Base-by-base conservation (phyloP, 2,113 vertebrate genomes). In the Noctilio leporinus region DNA sequence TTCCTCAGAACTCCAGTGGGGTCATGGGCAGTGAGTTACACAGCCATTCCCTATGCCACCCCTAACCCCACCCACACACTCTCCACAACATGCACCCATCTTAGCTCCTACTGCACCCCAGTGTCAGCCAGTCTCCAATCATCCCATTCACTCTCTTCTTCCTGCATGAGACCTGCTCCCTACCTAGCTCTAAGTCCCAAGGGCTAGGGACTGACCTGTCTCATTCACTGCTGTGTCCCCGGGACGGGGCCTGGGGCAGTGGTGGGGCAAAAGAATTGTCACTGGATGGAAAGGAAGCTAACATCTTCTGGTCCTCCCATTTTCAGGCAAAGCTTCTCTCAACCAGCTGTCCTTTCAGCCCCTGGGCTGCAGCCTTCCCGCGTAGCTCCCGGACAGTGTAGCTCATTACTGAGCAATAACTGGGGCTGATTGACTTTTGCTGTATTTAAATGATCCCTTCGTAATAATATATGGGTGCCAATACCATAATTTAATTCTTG, bases 401-500 rank as follows among this genome's bases (percentile, higher is more conserved):
- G 91, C 87, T 94, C 87, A 82, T 94, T 89, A 69, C 65, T 4
- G 38, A 82, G 82, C 33, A 49, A 89, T 89, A 92, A 86, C 75
- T 24, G 65, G 72, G 83, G 55, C 69, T 94, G 93, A 94, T 20
- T 84, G 93, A 89, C 93, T 93, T 96, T 33, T 11, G 76, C 93
- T 96, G 67, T 86, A 91, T 96, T 96, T 96, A 93, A 96, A 96
- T 53, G 65, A 95, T 86, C 28, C 38, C 78, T 95, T 91, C 38
- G 17, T 94, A 86, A 95, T 94, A 95, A 96, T 95, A 83, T 73
- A 91, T 28, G 86, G 93, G 91, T 96, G 93, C 86, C 95, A 95
- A 86, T 84, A 86, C 40, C 2, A 2, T 91, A 92, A 92, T 95
- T 97, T 95, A 70, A 89, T 84, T 97, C 93, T 94, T 94, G 69